These are phyloP conservation scores for Spatula clypeata DNA, from an alignment of 2,797 vertebrate species.

Conservation along the genomic window DNA sequence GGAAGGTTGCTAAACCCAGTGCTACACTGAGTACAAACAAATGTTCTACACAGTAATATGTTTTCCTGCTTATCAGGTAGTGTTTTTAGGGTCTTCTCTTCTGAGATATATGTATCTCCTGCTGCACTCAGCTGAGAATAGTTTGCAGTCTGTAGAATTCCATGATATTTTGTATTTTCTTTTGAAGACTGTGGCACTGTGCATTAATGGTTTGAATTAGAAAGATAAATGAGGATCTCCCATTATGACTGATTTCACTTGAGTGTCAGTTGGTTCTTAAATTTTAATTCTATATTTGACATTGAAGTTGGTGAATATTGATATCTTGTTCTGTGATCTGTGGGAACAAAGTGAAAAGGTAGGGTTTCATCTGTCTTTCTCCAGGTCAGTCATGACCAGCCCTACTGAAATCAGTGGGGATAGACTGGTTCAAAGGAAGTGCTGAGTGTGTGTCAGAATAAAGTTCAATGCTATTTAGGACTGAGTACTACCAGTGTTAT, in stretches of 20 bases:
- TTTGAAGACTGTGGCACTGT: background rate
- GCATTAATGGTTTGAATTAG: background rate
- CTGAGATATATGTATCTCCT: background rate
- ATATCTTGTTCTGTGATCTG: background rate
- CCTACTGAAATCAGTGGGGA: background rate
- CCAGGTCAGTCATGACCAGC: background rate
- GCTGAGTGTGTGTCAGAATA: background rate
- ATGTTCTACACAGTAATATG: background rate
- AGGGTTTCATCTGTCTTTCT: background rate
- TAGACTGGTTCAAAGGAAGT: background rate
- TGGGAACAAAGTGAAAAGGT: background rate
- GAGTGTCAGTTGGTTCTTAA: background rate
- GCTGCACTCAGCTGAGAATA: background rate
- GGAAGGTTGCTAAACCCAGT: background rate
- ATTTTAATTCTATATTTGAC: background rate
- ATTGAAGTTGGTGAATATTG: background rate
- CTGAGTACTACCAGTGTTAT: accelerated
- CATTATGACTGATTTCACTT: background rate
- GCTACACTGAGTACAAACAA: background rate
- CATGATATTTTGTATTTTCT: background rate
- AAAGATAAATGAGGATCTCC: background rate
- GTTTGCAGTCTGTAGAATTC: accelerated
- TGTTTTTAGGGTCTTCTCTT: background rate
- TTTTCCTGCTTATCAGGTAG: background rate
- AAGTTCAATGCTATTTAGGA: background rate